A percentile compares a stretch with the other conserved stretches of the same genome.
Conservation (phyloP, 2,113 vertebrate genomes). For the Chascanopsetta lugubris region DNA sequence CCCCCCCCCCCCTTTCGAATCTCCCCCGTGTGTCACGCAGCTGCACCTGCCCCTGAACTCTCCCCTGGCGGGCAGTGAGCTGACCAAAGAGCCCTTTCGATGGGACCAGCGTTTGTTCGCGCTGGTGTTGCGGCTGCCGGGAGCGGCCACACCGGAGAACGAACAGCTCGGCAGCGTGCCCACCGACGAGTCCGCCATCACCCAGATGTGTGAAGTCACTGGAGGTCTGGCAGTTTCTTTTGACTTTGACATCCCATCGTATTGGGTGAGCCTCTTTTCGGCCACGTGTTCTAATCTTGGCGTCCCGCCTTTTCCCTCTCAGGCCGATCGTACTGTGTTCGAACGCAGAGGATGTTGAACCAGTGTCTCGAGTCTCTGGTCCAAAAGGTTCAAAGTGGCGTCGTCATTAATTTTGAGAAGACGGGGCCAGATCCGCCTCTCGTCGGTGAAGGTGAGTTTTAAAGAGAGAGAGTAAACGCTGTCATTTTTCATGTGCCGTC, state of each 20-base stretch:
- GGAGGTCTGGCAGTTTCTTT: conserved; percentile 84
- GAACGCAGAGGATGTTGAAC: conserved; percentile 96
- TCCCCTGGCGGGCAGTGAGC: conserved; percentile 95
- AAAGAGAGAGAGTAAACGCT: too few species aligned
- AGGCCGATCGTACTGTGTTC: conserved; percentile 96
- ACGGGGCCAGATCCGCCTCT: conserved; percentile 91
- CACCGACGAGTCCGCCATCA: conserved; percentile 95
- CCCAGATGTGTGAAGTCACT: conserved; percentile 99
- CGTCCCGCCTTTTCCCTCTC: neutral
- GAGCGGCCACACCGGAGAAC: conserved; percentile 88
- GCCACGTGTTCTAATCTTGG: neutral
- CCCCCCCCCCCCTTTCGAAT: neutral
- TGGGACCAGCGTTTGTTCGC: conserved; percentile 99
- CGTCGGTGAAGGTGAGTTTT: conserved; percentile 67
- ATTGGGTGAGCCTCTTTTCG: neutral
- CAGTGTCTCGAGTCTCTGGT: conserved; percentile 97
- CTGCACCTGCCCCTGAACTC: conserved; percentile 85
- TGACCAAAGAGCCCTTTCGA: conserved; percentile 98
- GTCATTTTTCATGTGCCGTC: neutral
- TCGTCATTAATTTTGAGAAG: conserved; percentile 98
- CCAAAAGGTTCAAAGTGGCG: conserved; percentile 96
- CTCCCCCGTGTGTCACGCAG: conserved; percentile 13
- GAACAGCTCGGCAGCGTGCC: conserved; percentile 96
- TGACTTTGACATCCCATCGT: neutral
- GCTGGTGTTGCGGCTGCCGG: conserved; percentile 92